phyloP scores from a whole-genome alignment of 2,888 invertebrate species.

The Ectemnius continuus region DNA sequence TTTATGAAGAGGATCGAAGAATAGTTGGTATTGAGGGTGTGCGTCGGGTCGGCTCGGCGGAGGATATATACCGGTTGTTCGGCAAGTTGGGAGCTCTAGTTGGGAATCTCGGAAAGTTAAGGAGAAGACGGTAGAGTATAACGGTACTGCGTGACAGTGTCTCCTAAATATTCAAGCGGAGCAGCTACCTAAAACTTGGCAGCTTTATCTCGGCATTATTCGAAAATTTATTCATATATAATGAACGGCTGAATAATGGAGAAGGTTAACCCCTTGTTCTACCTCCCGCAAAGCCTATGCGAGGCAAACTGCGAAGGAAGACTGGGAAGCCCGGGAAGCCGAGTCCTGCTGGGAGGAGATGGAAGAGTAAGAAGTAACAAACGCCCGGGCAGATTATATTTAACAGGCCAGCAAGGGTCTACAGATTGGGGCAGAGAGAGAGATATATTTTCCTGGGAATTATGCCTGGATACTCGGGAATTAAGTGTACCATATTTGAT shows the following conservation, averaged over 20 bases:
- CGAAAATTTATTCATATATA: slow-evolving; percentile 79
- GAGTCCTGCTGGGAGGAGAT: slow-evolving; percentile 61
- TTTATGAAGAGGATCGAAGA: no score
- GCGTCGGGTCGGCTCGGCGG: no score
- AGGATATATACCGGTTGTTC: slow-evolving; percentile 33
- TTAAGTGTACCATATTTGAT: slow-evolving; percentile 75
- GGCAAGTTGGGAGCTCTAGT: slow-evolving; percentile 35
- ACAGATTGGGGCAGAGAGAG: slow-evolving; percentile 64
- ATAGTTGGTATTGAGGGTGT: no score
- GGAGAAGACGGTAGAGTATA: slow-evolving; percentile 71
- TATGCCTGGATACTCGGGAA: slow-evolving; percentile 70
- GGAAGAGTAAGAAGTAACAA: slow-evolving; percentile 74
- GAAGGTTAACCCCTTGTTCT: slow-evolving; percentile 78
- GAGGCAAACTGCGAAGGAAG: slow-evolving; percentile 56
- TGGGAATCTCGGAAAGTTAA: slow-evolving; percentile 70
- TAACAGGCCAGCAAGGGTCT: slow-evolving; percentile 67
- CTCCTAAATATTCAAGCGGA: slow-evolving; percentile 76
- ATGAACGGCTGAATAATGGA: slow-evolving; percentile 77
- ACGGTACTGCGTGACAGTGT: slow-evolving; percentile 78
- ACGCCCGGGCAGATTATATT: slow-evolving; percentile 74
- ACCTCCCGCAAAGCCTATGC: slow-evolving; percentile 70
- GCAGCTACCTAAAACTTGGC: slow-evolving; percentile 76
- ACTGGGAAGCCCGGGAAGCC: slow-evolving; percentile 6
- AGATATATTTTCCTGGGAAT: slow-evolving; percentile 72
- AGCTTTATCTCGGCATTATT: slow-evolving; percentile 78